phyloP scores from a whole-genome alignment of 2,888 invertebrate genomes.

The Xanthostigma xanthostigma region DNA sequence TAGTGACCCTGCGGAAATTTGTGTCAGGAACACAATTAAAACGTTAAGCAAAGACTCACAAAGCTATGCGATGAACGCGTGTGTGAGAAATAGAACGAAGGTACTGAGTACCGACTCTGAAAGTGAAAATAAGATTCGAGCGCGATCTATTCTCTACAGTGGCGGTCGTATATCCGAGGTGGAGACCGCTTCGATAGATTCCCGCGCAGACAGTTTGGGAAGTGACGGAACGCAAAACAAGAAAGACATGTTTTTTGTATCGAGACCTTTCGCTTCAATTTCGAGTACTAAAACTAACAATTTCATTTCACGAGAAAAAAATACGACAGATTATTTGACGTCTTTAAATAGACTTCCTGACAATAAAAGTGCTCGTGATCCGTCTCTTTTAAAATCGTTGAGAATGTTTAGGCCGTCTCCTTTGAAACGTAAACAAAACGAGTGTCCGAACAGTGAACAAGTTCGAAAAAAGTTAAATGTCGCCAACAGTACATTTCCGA shows the following conservation, averaged over 20 bases:
- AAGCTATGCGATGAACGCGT: constrained; percentile 8
- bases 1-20: constrained; percentile 48
- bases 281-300: too few species aligned
- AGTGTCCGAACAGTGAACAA: neutral
- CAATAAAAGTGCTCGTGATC: constrained; percentile 24
- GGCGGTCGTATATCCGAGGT: constrained; percentile 21
- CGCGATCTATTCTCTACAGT: constrained; percentile 12
- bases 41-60: neutral
- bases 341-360: too few species aligned
- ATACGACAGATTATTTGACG: too few species aligned
- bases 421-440: constrained; percentile 19
- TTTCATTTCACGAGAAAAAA: too few species aligned
- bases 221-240: constrained; percentile 26
- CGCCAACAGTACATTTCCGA: too few species aligned
- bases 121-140: neutral
- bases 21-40: constrained; percentile 17
- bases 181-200: constrained; percentile 33
- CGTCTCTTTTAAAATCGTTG: constrained; percentile 34
- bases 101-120: constrained; percentile 18
- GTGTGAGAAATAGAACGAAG: constrained; percentile 19
- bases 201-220: constrained; percentile 30
- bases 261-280: too few species aligned
- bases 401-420: constrained; percentile 32
- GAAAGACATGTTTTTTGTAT: constrained; percentile 9
- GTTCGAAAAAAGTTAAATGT: neutral